Evolutionary conservation across 2,888 invertebrate species (phyloP).

Genomic region (Harpalus rufipes): DNA sequence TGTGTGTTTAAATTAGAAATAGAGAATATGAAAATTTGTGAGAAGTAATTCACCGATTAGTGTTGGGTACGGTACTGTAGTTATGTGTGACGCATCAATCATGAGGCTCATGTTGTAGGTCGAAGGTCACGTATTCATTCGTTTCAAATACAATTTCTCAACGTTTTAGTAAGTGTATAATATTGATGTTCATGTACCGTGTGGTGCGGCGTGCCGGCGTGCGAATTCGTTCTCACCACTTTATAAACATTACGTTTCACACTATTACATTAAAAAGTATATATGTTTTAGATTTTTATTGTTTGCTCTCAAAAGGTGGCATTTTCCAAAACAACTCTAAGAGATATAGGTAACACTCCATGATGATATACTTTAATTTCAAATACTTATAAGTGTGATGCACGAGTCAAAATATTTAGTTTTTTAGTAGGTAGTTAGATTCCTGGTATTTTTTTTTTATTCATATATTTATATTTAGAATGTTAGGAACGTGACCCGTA

Average conservation of each 20-base stretch:
- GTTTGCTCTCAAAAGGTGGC: no score
- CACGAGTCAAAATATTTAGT: no score
- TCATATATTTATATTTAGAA: no score
- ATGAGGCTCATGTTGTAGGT: conserved; percentile 65
- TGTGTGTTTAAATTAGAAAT: conserved; percentile 1
- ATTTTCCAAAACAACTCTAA: no score
- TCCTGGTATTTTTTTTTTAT: no score
- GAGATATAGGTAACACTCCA: no score
- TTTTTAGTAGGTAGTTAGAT: no score
- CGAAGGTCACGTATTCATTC: conserved; percentile 64
- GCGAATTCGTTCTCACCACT: conserved; percentile 33
- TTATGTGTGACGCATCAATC: conserved; percentile 65
- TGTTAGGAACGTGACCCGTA: no score
- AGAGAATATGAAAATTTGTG: neutral
- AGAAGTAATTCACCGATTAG: conserved; percentile 5
- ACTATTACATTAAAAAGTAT: neutral
- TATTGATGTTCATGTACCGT: neutral
- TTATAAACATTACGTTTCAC: neutral
- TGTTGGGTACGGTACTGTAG: conserved; percentile 45
- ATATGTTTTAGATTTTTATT: no score
- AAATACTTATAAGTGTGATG: no score
- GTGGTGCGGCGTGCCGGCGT: conserved; percentile 18
- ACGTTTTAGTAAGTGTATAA: conserved; percentile 38
- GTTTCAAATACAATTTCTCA: conserved; percentile 65
- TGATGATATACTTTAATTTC: no score